Evolutionary conservation across 2,888 invertebrate genomes (phyloP), one percentile per base, ranked within the genome.

Genomic region (Hydrotaea diabolus): DNA sequence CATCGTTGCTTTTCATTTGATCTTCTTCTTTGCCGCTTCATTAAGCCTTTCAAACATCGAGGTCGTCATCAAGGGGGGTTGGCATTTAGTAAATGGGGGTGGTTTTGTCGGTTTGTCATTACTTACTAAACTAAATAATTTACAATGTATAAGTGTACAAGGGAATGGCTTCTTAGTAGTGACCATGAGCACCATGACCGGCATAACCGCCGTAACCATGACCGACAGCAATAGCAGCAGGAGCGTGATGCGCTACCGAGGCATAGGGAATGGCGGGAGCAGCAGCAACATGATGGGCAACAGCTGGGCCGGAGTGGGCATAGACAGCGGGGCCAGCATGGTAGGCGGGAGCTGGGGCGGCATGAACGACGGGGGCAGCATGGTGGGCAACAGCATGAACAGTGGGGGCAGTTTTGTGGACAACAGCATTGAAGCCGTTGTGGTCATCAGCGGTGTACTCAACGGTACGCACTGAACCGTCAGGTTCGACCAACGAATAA

Each of bases 381-480:
- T 89, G 89, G 69, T 78, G 81, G 53, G 82, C 86, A 39, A 86
- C 85, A 80, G 88, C 87, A 82, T 92, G 92, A 21, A 92, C 89
- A 36, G 91, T 90, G 84, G 92, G 92, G 21, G 91, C 92, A 77
- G 88, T 91, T 89, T 92, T 92, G 84, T 92, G 91, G 62, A 92
- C 92, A 77, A 92, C 91, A n/a, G 92, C 92, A 78, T 92, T 92
- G 90, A 92, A 92, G 23, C 92, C 92, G 71, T 91, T 92, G 87
- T 92, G 92, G 66, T 92, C 92, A 89, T 93, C 92, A 82, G 93
- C 93, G 86, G 92, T 92, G 86, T 93, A 93, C 87, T 93, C 93
- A 71, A 93, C 92, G 83, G 92, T 93, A 84, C 92, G 92, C 86
- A 93, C 92, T 77, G 92, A 92, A 89, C 92, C 92, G 81, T 93